Base-by-base conservation (phyloP, 2,888 invertebrate species). In the Chaetogeoica ovagalla region DNA sequence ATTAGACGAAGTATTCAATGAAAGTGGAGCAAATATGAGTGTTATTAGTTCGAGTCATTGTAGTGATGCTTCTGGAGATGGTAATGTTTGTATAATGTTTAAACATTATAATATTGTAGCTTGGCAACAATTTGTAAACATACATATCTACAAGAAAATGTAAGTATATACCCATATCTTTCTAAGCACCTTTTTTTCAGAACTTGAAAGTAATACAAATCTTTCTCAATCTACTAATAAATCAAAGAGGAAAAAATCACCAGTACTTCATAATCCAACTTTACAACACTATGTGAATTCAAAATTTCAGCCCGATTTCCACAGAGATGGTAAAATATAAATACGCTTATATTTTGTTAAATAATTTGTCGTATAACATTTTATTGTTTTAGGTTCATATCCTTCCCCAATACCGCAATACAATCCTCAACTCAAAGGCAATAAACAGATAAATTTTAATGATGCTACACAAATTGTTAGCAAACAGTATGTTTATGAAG, bases 351-450 rank as follows among this genome's bases (percentile, higher is more conserved):
- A 21, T 55, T 52, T n/a, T 59, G 11, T 60, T 62, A 19, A 39
- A 21, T 52, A 5, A 37, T 30, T 68, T n/a, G 68, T 66, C 23
- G 43, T 30, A 59, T 57, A 9, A 30, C 30, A 65, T 69, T 39
- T 70, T 39, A 39, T 70, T 72, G 8, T 55, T 52, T 21, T 63
- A 79, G 79, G 79, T 2, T 79, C 79, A 57, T 79, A 70, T 79
- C 79, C 79, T 13, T 79, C 79, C 8, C 79, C 79, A 9, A 79
- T 79, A 71, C 79, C 71, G n/a, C 79, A 79, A 57, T 79, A 79
- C 30, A 79, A 55, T 57, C 19, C 63, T 4, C 79, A 70, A 63
- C 23, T 23, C 0, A 70, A 79, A 57, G 57, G 30, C 48, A 57
- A 79, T 63, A 71, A 63, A 79, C 63, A 21, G 6, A 63, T 63